phyloP scores from a whole-genome alignment of 2,797 vertebrate genomes.

The Pangasius djambal region DNA sequence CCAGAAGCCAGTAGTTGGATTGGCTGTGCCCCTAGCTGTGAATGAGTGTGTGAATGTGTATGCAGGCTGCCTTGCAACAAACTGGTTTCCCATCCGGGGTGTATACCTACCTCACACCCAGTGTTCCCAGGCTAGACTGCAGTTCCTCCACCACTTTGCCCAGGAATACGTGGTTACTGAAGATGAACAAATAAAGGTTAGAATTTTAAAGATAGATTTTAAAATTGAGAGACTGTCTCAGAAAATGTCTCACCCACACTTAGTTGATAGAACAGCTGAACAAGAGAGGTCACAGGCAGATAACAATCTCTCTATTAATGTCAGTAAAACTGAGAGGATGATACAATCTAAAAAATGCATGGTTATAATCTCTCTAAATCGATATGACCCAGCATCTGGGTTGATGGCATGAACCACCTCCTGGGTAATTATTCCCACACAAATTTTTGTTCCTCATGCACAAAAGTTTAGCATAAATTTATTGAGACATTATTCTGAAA shows the following conservation, averaged over 20 bases:
- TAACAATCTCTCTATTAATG: not conserved
- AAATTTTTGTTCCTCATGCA: not conserved
- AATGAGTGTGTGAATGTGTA: not conserved
- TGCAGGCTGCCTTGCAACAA: not conserved
- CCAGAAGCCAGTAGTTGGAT: not conserved
- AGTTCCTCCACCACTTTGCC: not conserved
- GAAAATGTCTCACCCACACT: not conserved
- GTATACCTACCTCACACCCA: not conserved
- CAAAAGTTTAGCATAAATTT: not conserved
- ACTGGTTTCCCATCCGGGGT: not conserved
- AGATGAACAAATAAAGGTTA: not conserved
- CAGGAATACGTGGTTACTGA: not conserved
- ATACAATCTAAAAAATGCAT: not conserved
- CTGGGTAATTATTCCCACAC: not conserved
- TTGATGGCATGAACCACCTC: not conserved
- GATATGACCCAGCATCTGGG: not conserved
- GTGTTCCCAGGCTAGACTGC: not conserved
- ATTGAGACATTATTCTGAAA: too few species aligned
- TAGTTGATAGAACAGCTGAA: not conserved
- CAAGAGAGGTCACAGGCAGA: not conserved
- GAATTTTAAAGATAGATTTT: not conserved
- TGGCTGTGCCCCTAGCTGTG: not conserved
- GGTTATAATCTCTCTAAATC: not conserved
- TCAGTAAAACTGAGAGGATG: not conserved
- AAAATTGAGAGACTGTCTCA: not conserved